phyloP scores from a whole-genome alignment of 2,888 invertebrate species.

The Drosophila nigricruria region DNA sequence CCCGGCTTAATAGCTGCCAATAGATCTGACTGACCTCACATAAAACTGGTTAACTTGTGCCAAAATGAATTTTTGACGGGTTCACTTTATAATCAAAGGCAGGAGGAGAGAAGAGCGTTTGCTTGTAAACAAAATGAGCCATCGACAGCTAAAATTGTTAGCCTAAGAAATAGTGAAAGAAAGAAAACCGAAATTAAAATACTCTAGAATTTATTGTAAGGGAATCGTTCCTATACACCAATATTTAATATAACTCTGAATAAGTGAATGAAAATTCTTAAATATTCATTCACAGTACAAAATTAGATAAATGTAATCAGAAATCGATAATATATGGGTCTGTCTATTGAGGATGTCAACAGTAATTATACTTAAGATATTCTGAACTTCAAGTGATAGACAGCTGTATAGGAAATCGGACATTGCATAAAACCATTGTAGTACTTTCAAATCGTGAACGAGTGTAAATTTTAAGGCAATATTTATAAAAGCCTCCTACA shows the following conservation, averaged over 20 bases:
- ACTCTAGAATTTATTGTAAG: not conserved
- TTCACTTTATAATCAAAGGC: not conserved
- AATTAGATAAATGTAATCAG: not conserved
- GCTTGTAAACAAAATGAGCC: slow-evolving; percentile 28
- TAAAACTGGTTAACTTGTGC: slow-evolving; percentile 71
- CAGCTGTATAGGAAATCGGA: too few relatives aligned
- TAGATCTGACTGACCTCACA: slow-evolving; percentile 33
- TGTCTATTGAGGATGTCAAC: too few relatives aligned
- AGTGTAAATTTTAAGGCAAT: too few relatives aligned
- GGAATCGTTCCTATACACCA: not conserved
- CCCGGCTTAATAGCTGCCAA: slow-evolving; percentile 7
- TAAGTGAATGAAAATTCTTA: not conserved
- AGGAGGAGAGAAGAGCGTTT: not conserved
- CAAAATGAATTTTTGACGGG: slow-evolving; percentile 53
- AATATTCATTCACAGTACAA: not conserved
- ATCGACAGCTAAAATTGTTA: slow-evolving; percentile 24
- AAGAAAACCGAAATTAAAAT: not conserved
- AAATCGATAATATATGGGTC: too few relatives aligned
- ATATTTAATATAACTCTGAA: not conserved
- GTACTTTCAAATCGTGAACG: too few relatives aligned
- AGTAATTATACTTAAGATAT: too few relatives aligned
- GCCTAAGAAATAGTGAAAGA: not conserved
- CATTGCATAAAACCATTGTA: too few relatives aligned
- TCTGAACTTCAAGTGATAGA: too few relatives aligned
- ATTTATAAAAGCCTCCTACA: too few relatives aligned